Evolutionary conservation across 2,888 invertebrate genomes (phyloP).

Genomic region (Eugnorisma glareosa): DNA sequence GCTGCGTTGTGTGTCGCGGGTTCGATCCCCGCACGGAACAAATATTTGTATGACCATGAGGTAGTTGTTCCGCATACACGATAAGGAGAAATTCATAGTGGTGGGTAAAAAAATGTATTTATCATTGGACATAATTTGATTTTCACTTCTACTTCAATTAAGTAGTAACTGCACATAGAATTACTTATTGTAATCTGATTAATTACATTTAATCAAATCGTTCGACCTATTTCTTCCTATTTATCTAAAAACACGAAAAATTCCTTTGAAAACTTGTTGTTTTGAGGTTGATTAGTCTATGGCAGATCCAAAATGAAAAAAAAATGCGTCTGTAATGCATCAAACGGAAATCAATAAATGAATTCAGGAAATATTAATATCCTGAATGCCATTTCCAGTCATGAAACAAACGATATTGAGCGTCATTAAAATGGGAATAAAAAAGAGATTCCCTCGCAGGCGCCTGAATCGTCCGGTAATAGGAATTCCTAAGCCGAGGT

Average conservation of each 20-base stretch:
- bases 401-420: conserved; percentile 45
- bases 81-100: too few relatives aligned
- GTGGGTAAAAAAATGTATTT: not conserved
- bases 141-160: not conserved
- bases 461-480: conserved; percentile 47
- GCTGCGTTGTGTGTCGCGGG: too few relatives aligned
- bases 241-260: not conserved
- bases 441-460: conserved; percentile 38
- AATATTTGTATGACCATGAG: too few relatives aligned
- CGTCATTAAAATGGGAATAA: conserved; percentile 50
- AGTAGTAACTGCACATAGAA: not conserved
- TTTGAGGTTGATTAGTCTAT: not conserved
- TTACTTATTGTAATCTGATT: not conserved
- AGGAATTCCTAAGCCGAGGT: conserved; percentile 51
- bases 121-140: not conserved
- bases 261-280: not conserved
- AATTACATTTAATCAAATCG: not conserved
- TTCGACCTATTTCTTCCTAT: not conserved
- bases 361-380: conserved; percentile 19
- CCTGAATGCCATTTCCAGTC: conserved; percentile 6
- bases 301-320: not conserved
- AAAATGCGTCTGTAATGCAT: not conserved
- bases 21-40: too few relatives aligned
- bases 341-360: conserved; percentile 14
- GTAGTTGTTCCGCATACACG: too few relatives aligned